Conservation (phyloP, 1,140 invertebrate species). For the Drosophila burlai region DNA sequence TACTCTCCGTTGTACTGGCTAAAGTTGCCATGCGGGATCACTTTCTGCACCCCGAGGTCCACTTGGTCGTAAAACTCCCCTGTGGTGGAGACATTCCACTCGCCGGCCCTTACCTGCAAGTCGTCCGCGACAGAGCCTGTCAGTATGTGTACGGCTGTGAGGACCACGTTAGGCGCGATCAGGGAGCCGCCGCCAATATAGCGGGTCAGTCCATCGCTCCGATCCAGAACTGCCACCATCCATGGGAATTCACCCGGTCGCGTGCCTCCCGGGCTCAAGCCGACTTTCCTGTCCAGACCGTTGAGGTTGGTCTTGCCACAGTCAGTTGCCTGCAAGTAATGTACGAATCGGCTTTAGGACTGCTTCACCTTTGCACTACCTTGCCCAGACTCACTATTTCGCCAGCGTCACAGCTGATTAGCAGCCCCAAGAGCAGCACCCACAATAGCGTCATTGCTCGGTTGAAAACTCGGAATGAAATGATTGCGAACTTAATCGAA, state of each 20-base stretch:
- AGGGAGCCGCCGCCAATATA: slow-evolving; percentile 89
- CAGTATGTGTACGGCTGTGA: slow-evolving; percentile 88
- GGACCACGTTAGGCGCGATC: slow-evolving; percentile 88
- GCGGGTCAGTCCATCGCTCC: slow-evolving; percentile 85
- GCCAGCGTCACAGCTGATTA: background rate
- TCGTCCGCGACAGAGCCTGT: slow-evolving; percentile 81
- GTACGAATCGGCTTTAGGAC: background rate
- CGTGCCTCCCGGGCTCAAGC: slow-evolving; percentile 86
- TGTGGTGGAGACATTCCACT: slow-evolving; percentile 24
- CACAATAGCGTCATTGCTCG: background rate
- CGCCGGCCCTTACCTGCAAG: slow-evolving; percentile 36
- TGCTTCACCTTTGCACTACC: no score
- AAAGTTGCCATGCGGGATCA: slow-evolving; percentile 6
- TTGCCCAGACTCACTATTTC: background rate
- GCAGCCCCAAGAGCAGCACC: background rate
- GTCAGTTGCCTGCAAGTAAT: background rate
- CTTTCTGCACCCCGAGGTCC: slow-evolving; percentile 10
- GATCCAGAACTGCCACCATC: slow-evolving; percentile 91
- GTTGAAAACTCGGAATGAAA: background rate
- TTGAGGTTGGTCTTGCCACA: slow-evolving; percentile 8
- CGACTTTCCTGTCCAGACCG: background rate
- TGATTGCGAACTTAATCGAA: background rate
- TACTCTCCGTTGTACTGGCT: background rate
- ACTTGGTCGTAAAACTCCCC: background rate
- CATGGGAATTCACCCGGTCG: slow-evolving; percentile 92